A percentile compares a stretch with the other conserved stretches of the same genome.
phyloP scores from a whole-genome alignment of 2,113 vertebrate genomes.

The Phrynosoma blainvillii region DNA sequence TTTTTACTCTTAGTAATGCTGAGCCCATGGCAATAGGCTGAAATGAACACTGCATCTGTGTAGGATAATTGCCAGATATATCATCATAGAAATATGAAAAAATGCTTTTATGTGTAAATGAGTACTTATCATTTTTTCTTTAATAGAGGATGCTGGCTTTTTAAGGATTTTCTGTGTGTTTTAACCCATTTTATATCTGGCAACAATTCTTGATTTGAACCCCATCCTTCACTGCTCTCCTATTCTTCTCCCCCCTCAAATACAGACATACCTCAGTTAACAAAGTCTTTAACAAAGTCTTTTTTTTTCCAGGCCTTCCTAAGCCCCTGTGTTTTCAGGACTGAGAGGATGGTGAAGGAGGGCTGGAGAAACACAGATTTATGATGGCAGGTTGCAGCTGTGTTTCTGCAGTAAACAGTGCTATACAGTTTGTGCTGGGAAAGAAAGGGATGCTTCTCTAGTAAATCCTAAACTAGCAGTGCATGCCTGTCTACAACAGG shows the following conservation, averaged over 20 bases:
- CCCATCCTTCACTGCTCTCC: not conserved
- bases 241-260: not conserved
- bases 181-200: not conserved
- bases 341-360: no score
- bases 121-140: not conserved
- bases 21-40: slow-evolving; percentile 43
- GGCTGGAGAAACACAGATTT: no score
- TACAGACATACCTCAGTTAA: not conserved
- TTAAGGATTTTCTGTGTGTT: not conserved
- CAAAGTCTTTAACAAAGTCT: not conserved
- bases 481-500: no score
- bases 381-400: no score
- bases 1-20: not conserved
- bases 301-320: not conserved
- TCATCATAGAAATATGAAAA: slow-evolving; percentile 40
- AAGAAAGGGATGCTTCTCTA: no score
- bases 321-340: no score
- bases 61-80: slow-evolving; percentile 53
- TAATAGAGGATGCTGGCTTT: not conserved
- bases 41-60: slow-evolving; percentile 34
- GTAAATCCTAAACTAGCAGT: no score
- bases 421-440: no score
- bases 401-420: no score
- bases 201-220: not conserved
- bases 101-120: slow-evolving; percentile 53